Conservation (phyloP, 2,113 vertebrate species). For the western clawed frog (Xenopus tropicalis) region DNA sequence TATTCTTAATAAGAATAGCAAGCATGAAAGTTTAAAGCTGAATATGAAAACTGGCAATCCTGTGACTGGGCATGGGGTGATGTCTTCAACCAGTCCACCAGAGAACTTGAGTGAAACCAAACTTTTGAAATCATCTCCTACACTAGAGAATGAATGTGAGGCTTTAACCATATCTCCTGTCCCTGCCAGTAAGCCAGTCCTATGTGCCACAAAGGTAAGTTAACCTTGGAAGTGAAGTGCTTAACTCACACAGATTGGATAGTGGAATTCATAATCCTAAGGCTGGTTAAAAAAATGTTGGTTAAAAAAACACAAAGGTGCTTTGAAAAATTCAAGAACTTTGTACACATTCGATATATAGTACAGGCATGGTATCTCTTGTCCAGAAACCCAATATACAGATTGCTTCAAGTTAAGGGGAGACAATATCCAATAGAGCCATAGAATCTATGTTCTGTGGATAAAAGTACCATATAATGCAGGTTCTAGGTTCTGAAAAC, state of each 20-base stretch:
- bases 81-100: background rate
- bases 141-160: constrained; percentile 56
- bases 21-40: constrained; percentile 53
- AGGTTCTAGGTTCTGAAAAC: too few relatives aligned
- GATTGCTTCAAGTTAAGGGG: too few relatives aligned
- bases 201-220: constrained; percentile 87
- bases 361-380: too few relatives aligned
- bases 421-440: too few relatives aligned
- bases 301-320: too few relatives aligned
- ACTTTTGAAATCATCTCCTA: constrained; percentile 55
- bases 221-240: background rate
- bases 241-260: too few relatives aligned
- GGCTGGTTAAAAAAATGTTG: too few relatives aligned
- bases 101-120: constrained; percentile 55
- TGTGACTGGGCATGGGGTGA: constrained; percentile 55
- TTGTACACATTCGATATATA: too few relatives aligned
- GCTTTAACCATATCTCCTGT: constrained; percentile 72
- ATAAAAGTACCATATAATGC: too few relatives aligned
- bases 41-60: constrained; percentile 68
- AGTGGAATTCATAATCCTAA: background rate
- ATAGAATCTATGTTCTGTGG: too few relatives aligned
- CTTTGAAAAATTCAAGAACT: too few relatives aligned
- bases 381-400: too few relatives aligned
- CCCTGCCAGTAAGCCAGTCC: constrained; percentile 79
- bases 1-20: constrained; percentile 7